Evolutionary conservation across 2,888 invertebrate species (phyloP), one percentile per base, ranked within the genome.

Genomic region (Macrophya alboannulata): DNA sequence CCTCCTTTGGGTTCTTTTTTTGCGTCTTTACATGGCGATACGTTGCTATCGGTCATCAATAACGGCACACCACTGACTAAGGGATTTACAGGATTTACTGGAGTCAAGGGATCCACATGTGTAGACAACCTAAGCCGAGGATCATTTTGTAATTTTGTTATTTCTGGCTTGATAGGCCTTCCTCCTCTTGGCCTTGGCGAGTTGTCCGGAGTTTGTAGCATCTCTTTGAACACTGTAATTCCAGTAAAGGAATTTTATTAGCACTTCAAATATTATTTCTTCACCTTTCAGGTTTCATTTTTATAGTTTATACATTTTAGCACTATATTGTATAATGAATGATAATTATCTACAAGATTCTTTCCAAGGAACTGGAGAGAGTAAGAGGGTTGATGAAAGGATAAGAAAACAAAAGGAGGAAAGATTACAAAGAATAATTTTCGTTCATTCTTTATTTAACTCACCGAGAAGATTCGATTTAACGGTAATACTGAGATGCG

Each of bases 401-500:
- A 55, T 55, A n/a, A n/a, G 2, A 55, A 8, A 55, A n/a, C n/a
- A 6, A 37, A 68, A 37, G 31, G 12, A 1, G 25, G 21, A 31
- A 31, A 31, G 31, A 12, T 12, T 25, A 31, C 25, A 25, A 25
- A 25, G 25, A 25, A 4, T 2, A 12, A 25, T 62, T 62, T 68
- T 0, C 0, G 68, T 68, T 1, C 0, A 62, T 40, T n/a, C n/a
- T 40, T n/a, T 55, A 89, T 17, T 12, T 43, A 84, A 89, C 90
- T 91, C 89, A 92, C 98, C 97, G 92, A 99, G 95, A 90, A 99
- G 95, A 95, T 99, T 99, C 91, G 98, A 99, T 94, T 99, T 99
- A 82, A 99, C 98, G 85, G 98, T 98, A 89, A 99, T 97, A 93
- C 98, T 98, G 87, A 99, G 95, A 95, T 99, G 99, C 79, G 99